Evolutionary conservation across 2,888 invertebrate species (phyloP).

Genomic region (Meiosimyza platycephala): DNA sequence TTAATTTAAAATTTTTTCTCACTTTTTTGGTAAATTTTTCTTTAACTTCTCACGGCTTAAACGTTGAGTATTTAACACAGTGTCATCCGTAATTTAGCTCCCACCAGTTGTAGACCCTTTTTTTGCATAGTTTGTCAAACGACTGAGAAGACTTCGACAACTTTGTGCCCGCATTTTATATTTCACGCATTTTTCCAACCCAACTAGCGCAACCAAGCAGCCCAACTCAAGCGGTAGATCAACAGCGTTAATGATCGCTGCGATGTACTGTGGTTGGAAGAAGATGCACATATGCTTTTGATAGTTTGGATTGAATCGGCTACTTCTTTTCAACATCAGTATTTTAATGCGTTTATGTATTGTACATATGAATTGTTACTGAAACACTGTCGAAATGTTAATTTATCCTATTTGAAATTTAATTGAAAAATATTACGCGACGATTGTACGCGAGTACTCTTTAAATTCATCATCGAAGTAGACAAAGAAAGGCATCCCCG

Average conservation of each 20-base stretch:
- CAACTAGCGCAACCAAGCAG: not conserved
- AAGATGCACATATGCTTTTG: no score
- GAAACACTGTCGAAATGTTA: constrained; percentile 21
- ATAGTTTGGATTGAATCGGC: no score
- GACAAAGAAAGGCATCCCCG: no score
- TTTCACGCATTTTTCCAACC: constrained; percentile 23
- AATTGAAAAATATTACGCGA: constrained; percentile 37
- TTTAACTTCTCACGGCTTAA: constrained; percentile 28
- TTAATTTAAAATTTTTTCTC: not conserved
- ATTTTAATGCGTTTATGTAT: no score
- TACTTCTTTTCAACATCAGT: no score
- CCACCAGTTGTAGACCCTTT: constrained; percentile 29
- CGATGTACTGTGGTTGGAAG: no score
- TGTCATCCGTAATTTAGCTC: constrained; percentile 24
- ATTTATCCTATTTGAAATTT: constrained; percentile 34
- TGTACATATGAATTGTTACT: constrained; percentile 1
- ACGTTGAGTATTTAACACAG: constrained; percentile 15
- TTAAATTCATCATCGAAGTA: no score
- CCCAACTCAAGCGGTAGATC: constrained; percentile 6
- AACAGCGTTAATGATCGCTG: not conserved
- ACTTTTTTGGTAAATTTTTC: not conserved
- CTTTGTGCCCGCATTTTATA: constrained; percentile 7
- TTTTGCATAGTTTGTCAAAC: constrained; percentile 24
- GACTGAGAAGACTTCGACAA: not conserved
- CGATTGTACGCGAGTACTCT: not conserved